Percentiles rank a stretch among this genome's conserved stretches.
Evolutionary conservation across 92 coral and sea anemone species (phyloP).

Genomic region (Siderastrea siderea): DNA sequence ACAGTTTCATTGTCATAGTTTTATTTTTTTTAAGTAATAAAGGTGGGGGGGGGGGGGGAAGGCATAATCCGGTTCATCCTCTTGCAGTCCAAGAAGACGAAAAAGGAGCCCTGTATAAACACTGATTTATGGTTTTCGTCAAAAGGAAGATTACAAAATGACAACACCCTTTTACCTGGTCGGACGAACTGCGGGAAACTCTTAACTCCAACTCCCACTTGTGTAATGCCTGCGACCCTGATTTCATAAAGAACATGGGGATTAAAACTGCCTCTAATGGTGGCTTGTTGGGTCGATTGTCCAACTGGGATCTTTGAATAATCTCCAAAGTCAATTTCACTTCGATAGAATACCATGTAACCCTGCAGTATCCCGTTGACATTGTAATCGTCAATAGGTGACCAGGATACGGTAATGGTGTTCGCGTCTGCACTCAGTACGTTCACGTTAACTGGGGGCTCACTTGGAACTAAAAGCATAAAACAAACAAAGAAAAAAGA

Average conservation of each 20-base stretch:
- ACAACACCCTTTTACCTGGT: slow-evolving; percentile 5
- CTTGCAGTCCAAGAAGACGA: too few relatives aligned
- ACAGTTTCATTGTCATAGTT: too few relatives aligned
- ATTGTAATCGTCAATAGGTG: neutral
- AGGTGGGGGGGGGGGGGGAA: too few relatives aligned
- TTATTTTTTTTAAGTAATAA: too few relatives aligned
- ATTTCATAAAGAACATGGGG: slow-evolving; percentile 3
- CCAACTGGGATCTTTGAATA: slow-evolving; percentile 2
- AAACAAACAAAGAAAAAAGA: neutral
- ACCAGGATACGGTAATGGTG: slow-evolving; percentile 6
- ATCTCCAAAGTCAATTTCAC: neutral
- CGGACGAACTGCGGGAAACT: neutral
- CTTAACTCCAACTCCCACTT: slow-evolving; percentile 4
- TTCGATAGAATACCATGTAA: slow-evolving; percentile 8
- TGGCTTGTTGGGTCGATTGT: slow-evolving; percentile 1
- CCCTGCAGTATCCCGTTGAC: slow-evolving; percentile 10
- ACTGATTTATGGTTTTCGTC: too few relatives aligned
- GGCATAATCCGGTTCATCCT: too few relatives aligned
- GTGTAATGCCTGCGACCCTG: slow-evolving; percentile 33
- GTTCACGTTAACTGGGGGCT: neutral
- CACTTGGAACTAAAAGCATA: slow-evolving; percentile 17
- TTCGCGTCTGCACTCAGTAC: neutral
- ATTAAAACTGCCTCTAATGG: neutral
- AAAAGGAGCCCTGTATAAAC: too few relatives aligned
- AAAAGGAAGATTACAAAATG: too few relatives aligned